Conservation (phyloP, 2,113 vertebrate genomes). For the Phylloscopus trochiloides region DNA sequence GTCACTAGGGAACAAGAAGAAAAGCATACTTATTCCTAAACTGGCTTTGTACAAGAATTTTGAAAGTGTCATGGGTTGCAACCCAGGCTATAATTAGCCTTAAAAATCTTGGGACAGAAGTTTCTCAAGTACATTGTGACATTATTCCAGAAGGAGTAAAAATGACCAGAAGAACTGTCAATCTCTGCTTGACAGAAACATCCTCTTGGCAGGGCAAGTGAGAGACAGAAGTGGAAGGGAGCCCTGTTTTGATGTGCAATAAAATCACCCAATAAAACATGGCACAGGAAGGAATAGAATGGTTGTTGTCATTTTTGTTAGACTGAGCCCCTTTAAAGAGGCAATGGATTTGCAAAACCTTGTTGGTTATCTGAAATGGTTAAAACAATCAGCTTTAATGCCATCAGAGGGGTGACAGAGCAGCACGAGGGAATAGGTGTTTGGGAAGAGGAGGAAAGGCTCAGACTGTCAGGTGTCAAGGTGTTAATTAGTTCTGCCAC, state of each 20-base stretch:
- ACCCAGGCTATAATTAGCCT: not conserved
- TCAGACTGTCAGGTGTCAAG: not conserved
- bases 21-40: not conserved
- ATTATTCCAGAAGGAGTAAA: not conserved
- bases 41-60: not conserved
- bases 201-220: not conserved
- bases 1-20: not conserved
- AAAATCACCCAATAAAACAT: not conserved
- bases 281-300: not conserved
- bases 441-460: not conserved
- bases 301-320: not conserved
- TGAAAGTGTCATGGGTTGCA: not conserved
- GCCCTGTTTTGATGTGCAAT: not conserved
- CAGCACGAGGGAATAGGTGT: not conserved
- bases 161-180: not conserved
- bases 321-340: not conserved
- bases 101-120: not conserved
- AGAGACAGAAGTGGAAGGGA: not conserved
- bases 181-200: not conserved
- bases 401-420: not conserved
- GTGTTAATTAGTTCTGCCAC: not conserved
- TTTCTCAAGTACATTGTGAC: constrained; percentile 11
- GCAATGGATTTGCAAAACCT: not conserved
- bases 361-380: not conserved
- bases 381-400: not conserved